phyloP scores from a whole-genome alignment of 2,888 invertebrate species.

The Brenthis daphne region DNA sequence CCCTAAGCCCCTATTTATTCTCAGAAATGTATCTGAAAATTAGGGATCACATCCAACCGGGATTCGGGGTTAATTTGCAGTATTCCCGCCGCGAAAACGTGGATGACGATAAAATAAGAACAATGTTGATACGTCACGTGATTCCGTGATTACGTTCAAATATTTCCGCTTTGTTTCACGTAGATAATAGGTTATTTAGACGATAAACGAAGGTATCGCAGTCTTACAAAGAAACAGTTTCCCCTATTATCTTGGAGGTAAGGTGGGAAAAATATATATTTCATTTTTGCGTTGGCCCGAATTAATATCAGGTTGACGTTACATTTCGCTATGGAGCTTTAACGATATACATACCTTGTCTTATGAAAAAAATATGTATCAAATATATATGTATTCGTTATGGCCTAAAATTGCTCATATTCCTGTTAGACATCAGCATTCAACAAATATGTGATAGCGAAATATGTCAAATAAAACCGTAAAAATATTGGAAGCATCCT shows the following conservation, averaged over 20 bases:
- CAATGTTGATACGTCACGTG: constrained; percentile 56
- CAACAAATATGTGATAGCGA: neutral
- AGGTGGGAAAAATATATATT: constrained; percentile 20
- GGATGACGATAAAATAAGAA: constrained; percentile 51
- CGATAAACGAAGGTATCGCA: constrained; percentile 25
- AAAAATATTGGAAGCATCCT: constrained; percentile 2
- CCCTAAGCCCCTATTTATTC: constrained; percentile 82
- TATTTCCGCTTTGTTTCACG: constrained; percentile 48
- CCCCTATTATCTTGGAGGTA: constrained; percentile 18
- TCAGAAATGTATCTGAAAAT: constrained; percentile 81
- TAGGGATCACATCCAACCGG: constrained; percentile 75
- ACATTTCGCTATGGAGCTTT: constrained; percentile 22
- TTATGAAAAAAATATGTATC: constrained; percentile 5
- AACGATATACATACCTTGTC: neutral
- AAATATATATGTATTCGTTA: neutral
- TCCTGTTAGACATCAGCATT: neutral
- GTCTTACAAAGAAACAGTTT: constrained; percentile 29
- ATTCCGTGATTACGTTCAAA: constrained; percentile 51
- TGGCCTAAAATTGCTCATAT: neutral
- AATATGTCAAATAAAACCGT: neutral
- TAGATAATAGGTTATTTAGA: constrained; percentile 49
- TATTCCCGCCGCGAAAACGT: constrained; percentile 47
- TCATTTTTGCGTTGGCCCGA: constrained; percentile 25
- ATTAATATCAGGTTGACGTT: constrained; percentile 29
- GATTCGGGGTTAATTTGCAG: constrained; percentile 71